A percentile compares a stretch with the other conserved stretches of the same genome.
These are phyloP conservation scores for Bicyclus anynana DNA, from an alignment of 1,140 invertebrate species.

Conservation along the genomic window DNA sequence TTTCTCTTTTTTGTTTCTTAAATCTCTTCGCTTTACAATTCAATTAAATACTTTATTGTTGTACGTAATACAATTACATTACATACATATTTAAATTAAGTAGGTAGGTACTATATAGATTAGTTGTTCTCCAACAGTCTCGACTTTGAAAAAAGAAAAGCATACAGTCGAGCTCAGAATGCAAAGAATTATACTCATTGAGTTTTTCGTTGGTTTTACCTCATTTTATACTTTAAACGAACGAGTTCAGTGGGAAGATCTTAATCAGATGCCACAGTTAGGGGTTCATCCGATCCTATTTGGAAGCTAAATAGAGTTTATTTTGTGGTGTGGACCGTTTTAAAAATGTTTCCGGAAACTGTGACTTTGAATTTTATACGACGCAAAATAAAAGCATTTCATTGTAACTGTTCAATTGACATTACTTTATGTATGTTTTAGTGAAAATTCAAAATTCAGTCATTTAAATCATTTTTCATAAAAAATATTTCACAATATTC, in stretches of 20 bases:
- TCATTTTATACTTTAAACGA: constrained; percentile 64
- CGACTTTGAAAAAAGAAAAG: background rate
- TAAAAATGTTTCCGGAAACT: constrained; percentile 44
- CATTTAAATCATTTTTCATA: too few species aligned
- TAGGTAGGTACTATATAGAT: too few species aligned
- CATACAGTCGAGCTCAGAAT: background rate
- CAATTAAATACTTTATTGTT: too few species aligned
- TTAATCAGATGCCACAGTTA: constrained; percentile 54
- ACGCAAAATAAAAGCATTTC: constrained; percentile 9
- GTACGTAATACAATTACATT: too few species aligned
- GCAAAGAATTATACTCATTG: constrained; percentile 18
- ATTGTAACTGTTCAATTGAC: background rate
- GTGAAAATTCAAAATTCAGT: too few species aligned
- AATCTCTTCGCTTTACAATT: too few species aligned
- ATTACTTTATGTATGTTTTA: too few species aligned
- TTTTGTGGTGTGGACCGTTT: constrained; percentile 58
- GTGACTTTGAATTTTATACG: constrained; percentile 9
- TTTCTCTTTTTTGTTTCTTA: too few species aligned
- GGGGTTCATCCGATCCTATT: constrained; percentile 62
- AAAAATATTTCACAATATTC: too few species aligned
- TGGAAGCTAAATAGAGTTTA: constrained; percentile 63
- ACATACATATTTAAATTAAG: too few species aligned
- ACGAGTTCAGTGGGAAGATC: constrained; percentile 61
- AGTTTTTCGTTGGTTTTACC: constrained; percentile 23
- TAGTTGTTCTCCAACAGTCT: background rate